Evolutionary conservation across 2,113 vertebrate genomes (phyloP), one percentile per base, ranked within the genome.

Genomic region (Turnix velox): DNA sequence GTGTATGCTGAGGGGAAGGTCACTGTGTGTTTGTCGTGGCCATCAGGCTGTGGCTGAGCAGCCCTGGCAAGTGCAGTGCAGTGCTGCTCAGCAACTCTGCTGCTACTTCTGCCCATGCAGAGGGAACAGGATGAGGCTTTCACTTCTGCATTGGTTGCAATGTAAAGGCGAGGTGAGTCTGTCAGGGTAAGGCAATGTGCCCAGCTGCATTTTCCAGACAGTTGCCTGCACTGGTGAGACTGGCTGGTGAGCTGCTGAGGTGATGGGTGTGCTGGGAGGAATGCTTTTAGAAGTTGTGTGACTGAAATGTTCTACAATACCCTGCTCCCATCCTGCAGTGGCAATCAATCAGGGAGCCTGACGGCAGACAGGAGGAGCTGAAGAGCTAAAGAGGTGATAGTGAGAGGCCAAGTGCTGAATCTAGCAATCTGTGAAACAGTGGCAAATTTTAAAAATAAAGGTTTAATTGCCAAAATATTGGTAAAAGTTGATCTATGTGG

Each of bases 241-340:
- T 61, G 54, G 62, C 22, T 73, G 3, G 2, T 14, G 65, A 67
- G 35, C 54, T 51, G 48, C n/a, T 88, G 24, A 9, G 48, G 3
- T 55, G 42, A 15, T n/a, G n/a, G n/a, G n/a, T n/a, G n/a, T n/a
- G n/a, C n/a, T n/a, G n/a, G 66, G 54, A n/a, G n/a, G 13, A 7
- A 12, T 23, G 24, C 8, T 66, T 72, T 15, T 35, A 37, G 30
- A 39, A 55, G 14, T 33, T 73, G 9, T 23, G 17, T 46, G 52
- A 11, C 24, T 63, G 23, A 12, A 27, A 35, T 4, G 18, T 12
- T 35, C 22, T 66, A 12, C 8, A 57, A 51, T 59, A 1, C 22
- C n/a, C 1, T 1, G 9, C 28, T 22, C 39, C 9, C n/a, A 37
- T 6, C 27, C 37, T 5, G 0, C 39, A 40, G 43, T 8, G 10